Base-by-base conservation (phyloP, 1,140 invertebrate species). In the Pogonognathellus flavescens region DNA sequence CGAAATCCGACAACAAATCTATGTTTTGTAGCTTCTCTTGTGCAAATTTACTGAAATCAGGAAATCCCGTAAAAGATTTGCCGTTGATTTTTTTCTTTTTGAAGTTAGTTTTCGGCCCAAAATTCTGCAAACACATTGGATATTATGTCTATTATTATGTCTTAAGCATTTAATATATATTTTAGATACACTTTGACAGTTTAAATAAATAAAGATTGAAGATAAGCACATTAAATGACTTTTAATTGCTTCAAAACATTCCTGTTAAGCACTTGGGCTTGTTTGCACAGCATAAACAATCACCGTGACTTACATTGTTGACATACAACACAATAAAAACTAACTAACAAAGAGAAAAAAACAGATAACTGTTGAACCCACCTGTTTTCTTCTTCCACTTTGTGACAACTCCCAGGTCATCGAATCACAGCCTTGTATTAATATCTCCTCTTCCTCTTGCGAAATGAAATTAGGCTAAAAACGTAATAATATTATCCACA, bases 91-190 rank as follows among this genome's bases (percentile, higher is more conserved):
- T 98, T 88, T 94, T 93, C 90, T 97, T 98, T 90, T 99, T 99
- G 90, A 99, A 99, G 91, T 99, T 99, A 25, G 97, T 97, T 92
- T 99, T 99, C 4, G 98, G 98, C 14, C 98, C 98, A 92, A 95
- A 99, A 91, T 99, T 99, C 93, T 96, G 90, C 76, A 91, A 90
- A 90, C 85, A 89, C 88, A 87, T n/a, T n/a, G 88, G 85, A 85
- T 60, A 87, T 22, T 16, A 84, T 4, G 53, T 55, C 2, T 10
- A 55, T 55, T 14, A 55, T 1, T 5, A 10, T 55, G n/a, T n/a
- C 2, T 9, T 5, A 5, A 55, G 2, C 2, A 10, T 10, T 55
- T 4, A 55, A 10, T n/a, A n/a, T n/a, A n/a, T n/a, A n/a, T n/a
- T n/a, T n/a, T n/a, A n/a, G n/a, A n/a, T n/a, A n/a, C n/a, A n/a